phyloP scores from a whole-genome alignment of 92 coral and sea anemone species.

The Pocillopora meandrina region DNA sequence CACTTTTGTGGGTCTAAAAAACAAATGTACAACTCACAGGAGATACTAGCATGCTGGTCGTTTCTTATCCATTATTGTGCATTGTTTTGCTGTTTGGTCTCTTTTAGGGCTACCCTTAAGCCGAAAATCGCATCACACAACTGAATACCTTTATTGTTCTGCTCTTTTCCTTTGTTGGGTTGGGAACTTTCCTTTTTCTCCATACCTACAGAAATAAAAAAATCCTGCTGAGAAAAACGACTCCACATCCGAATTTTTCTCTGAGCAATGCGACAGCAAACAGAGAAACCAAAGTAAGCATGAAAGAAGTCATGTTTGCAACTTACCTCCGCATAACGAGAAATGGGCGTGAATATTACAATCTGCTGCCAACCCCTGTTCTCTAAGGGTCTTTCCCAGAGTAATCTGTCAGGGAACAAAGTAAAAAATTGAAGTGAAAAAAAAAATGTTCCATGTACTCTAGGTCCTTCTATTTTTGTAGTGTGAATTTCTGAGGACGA shows the following conservation, averaged over 20 bases:
- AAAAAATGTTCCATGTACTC: neutral
- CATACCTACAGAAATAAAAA: constrained; percentile 24
- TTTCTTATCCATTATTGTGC: too few species aligned
- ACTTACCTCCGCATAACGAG: constrained; percentile 58
- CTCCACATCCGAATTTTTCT: too few species aligned
- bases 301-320: neutral
- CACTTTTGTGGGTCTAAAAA: constrained; percentile 50
- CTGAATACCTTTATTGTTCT: neutral
- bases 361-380: constrained; percentile 64
- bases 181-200: constrained; percentile 5
- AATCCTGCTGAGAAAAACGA: too few species aligned
- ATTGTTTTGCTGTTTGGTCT: too few species aligned
- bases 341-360: constrained; percentile 60
- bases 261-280: too few species aligned
- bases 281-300: too few species aligned
- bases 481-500: too few species aligned
- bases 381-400: neutral
- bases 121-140: neutral
- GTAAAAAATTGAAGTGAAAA: neutral
- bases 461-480: too few species aligned
- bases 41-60: too few species aligned
- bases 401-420: constrained; percentile 15
- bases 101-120: too few species aligned
- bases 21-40: neutral
- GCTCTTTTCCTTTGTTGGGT: neutral